phyloP scores from a whole-genome alignment of 2,113 vertebrate species.

The Ammospiza nelsoni region DNA sequence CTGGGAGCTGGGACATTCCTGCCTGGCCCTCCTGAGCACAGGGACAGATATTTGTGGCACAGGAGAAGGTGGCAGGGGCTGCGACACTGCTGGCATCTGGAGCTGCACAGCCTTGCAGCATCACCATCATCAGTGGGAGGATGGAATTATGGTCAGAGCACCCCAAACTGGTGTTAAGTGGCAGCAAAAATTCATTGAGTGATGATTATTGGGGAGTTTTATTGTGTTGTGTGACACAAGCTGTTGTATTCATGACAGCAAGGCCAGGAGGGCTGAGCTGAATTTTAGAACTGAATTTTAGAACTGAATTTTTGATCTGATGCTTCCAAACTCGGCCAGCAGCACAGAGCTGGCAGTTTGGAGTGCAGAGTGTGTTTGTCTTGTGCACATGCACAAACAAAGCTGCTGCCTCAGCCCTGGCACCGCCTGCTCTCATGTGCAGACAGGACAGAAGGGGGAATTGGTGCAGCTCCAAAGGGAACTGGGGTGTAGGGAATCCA shows the following conservation, averaged over 20 bases:
- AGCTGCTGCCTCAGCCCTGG: slow-evolving; percentile 15
- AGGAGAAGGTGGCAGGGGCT: background rate
- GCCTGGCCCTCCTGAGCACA: background rate
- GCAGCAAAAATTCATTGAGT: background rate
- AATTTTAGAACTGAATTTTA: background rate
- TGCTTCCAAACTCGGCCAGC: background rate
- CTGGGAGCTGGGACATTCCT: background rate
- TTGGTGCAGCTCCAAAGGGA: slow-evolving; percentile 27
- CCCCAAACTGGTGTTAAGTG: background rate
- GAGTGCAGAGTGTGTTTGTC: background rate
- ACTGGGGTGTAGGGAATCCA: background rate
- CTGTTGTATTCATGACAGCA: rapidly evolving
- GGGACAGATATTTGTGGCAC: background rate
- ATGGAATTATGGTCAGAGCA: background rate
- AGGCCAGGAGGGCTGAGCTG: background rate
- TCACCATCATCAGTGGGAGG: rapidly evolving
- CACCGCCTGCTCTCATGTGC: background rate
- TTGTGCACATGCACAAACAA: background rate
- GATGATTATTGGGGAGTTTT: rapidly evolving
- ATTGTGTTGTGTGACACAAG: background rate
- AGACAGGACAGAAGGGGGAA: slow-evolving; percentile 20
- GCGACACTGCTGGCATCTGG: background rate
- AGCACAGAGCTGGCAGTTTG: background rate
- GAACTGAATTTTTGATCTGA: background rate
- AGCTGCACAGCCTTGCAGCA: rapidly evolving